Base-by-base conservation (phyloP, 2,888 invertebrate genomes). In the Gastracanthus pulcherrimus region DNA sequence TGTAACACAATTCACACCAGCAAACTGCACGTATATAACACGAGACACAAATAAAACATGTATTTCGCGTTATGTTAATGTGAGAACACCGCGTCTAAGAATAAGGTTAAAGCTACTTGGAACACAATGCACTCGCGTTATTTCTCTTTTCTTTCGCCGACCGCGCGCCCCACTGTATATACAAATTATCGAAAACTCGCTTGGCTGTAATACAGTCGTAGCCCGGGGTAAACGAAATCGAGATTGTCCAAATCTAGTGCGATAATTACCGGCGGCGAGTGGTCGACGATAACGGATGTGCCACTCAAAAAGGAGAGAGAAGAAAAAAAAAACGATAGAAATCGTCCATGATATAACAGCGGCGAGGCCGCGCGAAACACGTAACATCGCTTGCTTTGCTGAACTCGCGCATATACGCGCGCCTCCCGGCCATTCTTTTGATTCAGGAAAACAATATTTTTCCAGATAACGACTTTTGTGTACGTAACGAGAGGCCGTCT, bases 371-470 rank as follows among this genome's bases (percentile, higher is more conserved):
- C 64, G n/a, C 48, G 19, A 23, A 76, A 71, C 69, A 76, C 72
- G 82, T 82, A 79, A 79, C 70, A 11, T 7, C 48, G 31, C 58
- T 66, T 45, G 75, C 64, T 66, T 19, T 9, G 72, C 60, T 3
- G 67, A 19, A 36, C 58, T 1, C 45, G 23, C 48, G 23, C 51
- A 69, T 55, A 58, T 48, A 6, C 48, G 34, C 71, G 19, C 36
- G 13, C 13, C 4, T 2, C 71, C 23, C 16, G 29, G 31, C 19
- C 41, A 29, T 67, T 62, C 67, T 72, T 58, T 64, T 41, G 34
- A 75, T 82, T 81, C 71, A 71, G 80, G 80, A 82, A 82, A 82
- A 76, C 80, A 77, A 77, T 77, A 80, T 77, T 80, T 77, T 82
- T 76, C 75, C 76, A 64, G 75, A 78, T 78, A 82, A 74, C 71